Base-by-base conservation (phyloP, 2,888 invertebrate genomes). In the Agriotes lineatus region DNA sequence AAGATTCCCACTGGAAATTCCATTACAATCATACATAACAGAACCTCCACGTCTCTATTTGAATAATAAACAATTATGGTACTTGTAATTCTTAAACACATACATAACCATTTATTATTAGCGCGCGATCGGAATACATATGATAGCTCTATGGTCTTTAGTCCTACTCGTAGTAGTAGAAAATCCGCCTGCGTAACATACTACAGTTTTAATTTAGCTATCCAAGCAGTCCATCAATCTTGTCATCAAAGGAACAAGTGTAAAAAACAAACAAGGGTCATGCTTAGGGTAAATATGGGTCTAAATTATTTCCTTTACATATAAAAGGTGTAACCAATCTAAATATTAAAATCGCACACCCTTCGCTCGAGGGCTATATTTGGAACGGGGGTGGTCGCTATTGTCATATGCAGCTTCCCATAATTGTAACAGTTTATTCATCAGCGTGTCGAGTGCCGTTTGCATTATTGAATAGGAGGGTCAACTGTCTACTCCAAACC, bases 311-410 rank as follows among this genome's bases (percentile, higher is more conserved):
- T 84, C 82, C 82, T 81, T 79, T 81, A 84, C 84, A 82, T 79
- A 83, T 84, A 84, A 83, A 84, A 84, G 84, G 84, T 84, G 84
- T 84, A 84, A 84, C 84, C 84, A 84, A 84, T 84, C 83, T 84
- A 83, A 84, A 84, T 84, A 84, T 84, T 84, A 83, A 83, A 84
- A 82, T 79, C 78, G 76, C 74, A 70, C 73, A 73, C 71, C 71
- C 72, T 68, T 60, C 65, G 67, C 63, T 69, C 50, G 67, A 52
- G 72, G 72, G 69, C 66, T 65, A 64, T 59, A 60, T 61, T 59
- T 69, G 67, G 59, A 69, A 65, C 56, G 65, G 70, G 70, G 70
- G 70, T 72, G 72, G 77, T 68, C 69, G 74, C 78, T 76, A 78
- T 82, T 82, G 82, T 82, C 82, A 82, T 82, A 82, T 81, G 81